phyloP scores from a whole-genome alignment of 2,888 invertebrate genomes.

The Drosophila recens region DNA sequence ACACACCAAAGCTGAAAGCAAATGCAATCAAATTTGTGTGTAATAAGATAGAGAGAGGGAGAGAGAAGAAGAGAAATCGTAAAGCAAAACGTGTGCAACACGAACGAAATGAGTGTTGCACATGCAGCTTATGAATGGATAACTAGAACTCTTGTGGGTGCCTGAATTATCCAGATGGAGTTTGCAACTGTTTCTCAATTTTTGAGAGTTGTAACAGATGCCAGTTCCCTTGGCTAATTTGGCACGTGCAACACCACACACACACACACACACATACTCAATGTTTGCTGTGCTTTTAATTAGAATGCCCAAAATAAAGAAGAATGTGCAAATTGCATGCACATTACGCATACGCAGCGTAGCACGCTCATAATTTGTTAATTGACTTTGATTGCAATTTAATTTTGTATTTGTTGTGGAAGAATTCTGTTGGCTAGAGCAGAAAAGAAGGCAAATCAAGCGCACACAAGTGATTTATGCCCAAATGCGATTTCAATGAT shows the following conservation, averaged over 20 bases:
- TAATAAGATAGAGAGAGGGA: not conserved
- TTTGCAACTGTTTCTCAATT: conserved; percentile 1
- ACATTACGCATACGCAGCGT: conserved; percentile 47
- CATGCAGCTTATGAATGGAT: conserved; percentile 44
- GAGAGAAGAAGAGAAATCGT: conserved; percentile 1
- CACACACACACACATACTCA: conserved; percentile 23
- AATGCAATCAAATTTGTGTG: conserved; percentile 61
- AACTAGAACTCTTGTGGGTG: conserved; percentile 33
- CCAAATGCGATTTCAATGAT: conserved; percentile 69
- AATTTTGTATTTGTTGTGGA: conserved; percentile 43
- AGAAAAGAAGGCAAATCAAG: conserved; percentile 18
- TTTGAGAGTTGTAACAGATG: conserved; percentile 25
- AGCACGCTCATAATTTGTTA: conserved; percentile 57
- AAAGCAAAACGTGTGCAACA: conserved; percentile 20
- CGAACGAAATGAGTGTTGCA: conserved; percentile 43
- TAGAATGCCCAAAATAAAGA: not conserved
- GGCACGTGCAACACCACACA: conserved; percentile 36
- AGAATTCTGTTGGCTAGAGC: not conserved
- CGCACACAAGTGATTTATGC: conserved; percentile 60
- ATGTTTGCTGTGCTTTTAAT: conserved; percentile 25
- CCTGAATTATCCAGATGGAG: conserved; percentile 7
- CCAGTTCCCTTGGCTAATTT: conserved; percentile 16
- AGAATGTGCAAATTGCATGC: not conserved
- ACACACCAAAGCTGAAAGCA: conserved; percentile 20
- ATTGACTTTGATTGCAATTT: conserved; percentile 61